Conservation (phyloP, 2,888 invertebrate genomes). For the Julus scanicus region DNA sequence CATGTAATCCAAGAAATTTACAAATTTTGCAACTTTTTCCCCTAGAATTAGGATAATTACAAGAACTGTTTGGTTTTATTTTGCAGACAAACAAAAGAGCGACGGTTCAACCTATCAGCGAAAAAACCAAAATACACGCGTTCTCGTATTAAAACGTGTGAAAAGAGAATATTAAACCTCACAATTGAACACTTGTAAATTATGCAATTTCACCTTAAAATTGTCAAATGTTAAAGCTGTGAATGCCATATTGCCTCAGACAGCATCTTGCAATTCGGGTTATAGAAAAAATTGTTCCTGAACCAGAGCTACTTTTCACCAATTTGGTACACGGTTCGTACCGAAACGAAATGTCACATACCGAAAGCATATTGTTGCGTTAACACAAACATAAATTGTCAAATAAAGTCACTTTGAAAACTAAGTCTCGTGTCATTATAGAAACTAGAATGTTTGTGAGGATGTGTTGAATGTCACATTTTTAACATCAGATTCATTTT, state of each 20-base stretch:
- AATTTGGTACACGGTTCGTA: no score
- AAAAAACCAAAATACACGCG: background rate
- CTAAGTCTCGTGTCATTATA: no score
- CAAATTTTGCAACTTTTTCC: no score
- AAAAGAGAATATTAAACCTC: background rate
- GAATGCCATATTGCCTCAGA: background rate
- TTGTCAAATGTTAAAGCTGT: background rate
- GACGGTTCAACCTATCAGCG: background rate
- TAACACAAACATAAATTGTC: background rate
- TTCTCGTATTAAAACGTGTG: background rate
- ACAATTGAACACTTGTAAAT: background rate
- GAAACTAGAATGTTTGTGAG: no score
- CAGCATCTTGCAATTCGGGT: background rate
- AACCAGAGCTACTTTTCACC: no score
- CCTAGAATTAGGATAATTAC: no score
- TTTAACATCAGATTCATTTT: background rate
- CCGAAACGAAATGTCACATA: background rate
- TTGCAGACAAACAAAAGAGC: background rate
- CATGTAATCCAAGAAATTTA: no score
- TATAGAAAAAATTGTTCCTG: no score
- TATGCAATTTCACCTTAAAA: background rate
- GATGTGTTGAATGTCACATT: no score
- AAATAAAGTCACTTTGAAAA: background rate
- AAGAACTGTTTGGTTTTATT: background rate
- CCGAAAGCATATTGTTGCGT: background rate